phyloP scores from a whole-genome alignment of 2,888 invertebrate genomes.

The Agrochola macilenta region DNA sequence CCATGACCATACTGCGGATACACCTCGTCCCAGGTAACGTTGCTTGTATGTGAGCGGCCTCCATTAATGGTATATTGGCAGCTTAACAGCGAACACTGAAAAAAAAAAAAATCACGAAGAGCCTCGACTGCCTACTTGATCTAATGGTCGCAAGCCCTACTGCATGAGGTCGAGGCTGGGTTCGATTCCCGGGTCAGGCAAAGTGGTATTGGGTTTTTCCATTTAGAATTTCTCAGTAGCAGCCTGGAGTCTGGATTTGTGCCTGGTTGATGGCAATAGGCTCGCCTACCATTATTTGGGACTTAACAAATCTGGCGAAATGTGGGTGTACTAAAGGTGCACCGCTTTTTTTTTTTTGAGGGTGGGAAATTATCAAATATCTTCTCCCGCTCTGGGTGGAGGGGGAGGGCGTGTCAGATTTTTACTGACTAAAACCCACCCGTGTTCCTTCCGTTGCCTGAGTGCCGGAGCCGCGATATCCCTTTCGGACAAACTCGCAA shows the following conservation, averaged over 20 bases:
- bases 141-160: background rate
- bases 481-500: too few species aligned
- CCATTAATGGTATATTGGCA: constrained; percentile 64
- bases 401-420: too few species aligned
- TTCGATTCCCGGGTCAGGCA: background rate
- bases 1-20: constrained; percentile 67
- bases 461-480: too few species aligned
- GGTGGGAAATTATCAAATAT: too few species aligned
- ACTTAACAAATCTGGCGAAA: background rate
- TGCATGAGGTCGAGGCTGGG: background rate
- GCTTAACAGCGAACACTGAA: constrained; percentile 68
- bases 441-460: too few species aligned
- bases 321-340: background rate
- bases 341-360: too few species aligned
- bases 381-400: too few species aligned
- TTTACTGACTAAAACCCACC: too few species aligned
- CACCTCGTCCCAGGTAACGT: constrained; percentile 56
- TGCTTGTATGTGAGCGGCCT: background rate
- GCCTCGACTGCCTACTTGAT: background rate
- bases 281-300: background rate
- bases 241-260: background rate
- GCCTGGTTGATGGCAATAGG: background rate
- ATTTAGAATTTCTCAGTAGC: background rate
- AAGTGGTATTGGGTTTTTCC: background rate
- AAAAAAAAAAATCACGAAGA: constrained; percentile 8